Evolutionary conservation across 2,888 invertebrate species (phyloP).

Genomic region (Cheilosia soror): DNA sequence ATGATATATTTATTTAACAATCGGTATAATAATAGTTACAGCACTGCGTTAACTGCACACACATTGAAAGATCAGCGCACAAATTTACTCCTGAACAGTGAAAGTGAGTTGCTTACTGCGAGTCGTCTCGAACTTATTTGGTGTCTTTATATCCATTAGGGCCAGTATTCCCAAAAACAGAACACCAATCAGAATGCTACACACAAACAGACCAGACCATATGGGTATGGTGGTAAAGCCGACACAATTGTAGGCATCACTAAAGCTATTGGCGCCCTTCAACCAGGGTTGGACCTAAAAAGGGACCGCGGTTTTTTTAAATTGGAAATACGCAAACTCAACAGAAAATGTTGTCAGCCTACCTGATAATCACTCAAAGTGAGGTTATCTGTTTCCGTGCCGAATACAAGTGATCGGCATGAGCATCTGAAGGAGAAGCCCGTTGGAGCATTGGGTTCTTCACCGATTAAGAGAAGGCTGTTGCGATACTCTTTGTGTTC

Average conservation of each 20-base stretch:
- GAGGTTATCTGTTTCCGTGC: slow-evolving; percentile 84
- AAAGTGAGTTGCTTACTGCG: slow-evolving; percentile 96
- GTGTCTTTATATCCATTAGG: slow-evolving; percentile 96
- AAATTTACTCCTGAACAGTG: slow-evolving; percentile 88
- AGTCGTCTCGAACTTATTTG: slow-evolving; percentile 98
- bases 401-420: slow-evolving; percentile 84
- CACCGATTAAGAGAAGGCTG: slow-evolving; percentile 78
- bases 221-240: slow-evolving; percentile 96
- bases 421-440: slow-evolving; percentile 86
- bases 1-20: slow-evolving; percentile 11
- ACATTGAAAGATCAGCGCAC: neutral
- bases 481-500: slow-evolving; percentile 82
- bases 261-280: slow-evolving; percentile 86
- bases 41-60: neutral
- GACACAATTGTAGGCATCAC: slow-evolving; percentile 93
- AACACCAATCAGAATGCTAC: slow-evolving; percentile 89
- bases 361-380: slow-evolving; percentile 85
- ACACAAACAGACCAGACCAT: slow-evolving; percentile 95
- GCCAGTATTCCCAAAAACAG: slow-evolving; percentile 92
- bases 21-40: slow-evolving; percentile 6
- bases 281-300: slow-evolving; percentile 85
- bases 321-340: neutral
- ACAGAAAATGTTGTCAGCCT: slow-evolving; percentile 11
- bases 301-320: too few species aligned
- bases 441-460: slow-evolving; percentile 84